phyloP scores from a whole-genome alignment of 1,140 invertebrate species.

The Brachionus rubens region DNA sequence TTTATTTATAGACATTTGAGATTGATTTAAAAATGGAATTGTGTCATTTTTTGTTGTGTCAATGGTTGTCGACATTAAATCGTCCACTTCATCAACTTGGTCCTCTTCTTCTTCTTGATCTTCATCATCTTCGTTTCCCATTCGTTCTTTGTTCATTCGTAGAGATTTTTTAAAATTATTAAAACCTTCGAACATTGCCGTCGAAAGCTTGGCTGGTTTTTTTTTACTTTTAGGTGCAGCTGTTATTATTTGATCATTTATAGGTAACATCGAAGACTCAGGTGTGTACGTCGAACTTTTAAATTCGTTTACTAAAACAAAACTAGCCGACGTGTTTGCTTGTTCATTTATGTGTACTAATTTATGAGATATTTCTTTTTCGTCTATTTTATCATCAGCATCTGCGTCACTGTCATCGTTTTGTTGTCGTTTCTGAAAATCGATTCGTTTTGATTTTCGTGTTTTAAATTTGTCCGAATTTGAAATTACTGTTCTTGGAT shows the following conservation, averaged over 20 bases:
- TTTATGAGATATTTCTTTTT: neutral
- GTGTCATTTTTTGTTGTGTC: slow-evolving; percentile 41
- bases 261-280: neutral
- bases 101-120: neutral
- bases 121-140: neutral
- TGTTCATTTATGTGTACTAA: neutral
- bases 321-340: slow-evolving; percentile 1
- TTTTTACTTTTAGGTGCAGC: slow-evolving; percentile 29
- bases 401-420: slow-evolving; percentile 12
- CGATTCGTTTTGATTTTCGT: slow-evolving; percentile 15
- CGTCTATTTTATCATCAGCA: neutral
- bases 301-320: slow-evolving; percentile 15
- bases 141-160: neutral
- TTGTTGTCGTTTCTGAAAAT: neutral
- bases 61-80: slow-evolving; percentile 29
- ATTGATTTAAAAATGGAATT: slow-evolving; percentile 41
- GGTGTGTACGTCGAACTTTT: slow-evolving; percentile 32
- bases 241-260: neutral
- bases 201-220: neutral
- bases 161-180: slow-evolving; percentile 10
- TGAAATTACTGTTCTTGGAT: neutral
- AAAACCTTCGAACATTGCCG: neutral
- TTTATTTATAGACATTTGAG: slow-evolving; percentile 25
- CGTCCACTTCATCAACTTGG: neutral
- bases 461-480: neutral